Percentiles rank a stretch among this genome's conserved stretches.
These are phyloP conservation scores for Anolis apletophallus DNA, from an alignment of 2,797 vertebrate species.

Conservation along the genomic window DNA sequence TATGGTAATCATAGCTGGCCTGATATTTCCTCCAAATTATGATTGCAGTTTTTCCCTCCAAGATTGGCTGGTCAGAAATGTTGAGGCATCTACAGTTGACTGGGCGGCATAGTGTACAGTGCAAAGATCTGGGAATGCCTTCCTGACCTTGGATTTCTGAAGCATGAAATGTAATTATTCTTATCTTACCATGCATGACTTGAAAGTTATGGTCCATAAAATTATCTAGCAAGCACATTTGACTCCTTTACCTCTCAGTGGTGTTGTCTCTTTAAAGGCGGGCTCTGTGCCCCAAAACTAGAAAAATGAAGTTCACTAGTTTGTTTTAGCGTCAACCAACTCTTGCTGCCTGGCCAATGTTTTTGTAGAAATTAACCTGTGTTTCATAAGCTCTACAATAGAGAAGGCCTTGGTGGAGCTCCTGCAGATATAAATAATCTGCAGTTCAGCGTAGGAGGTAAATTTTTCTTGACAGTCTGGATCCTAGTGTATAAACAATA, in stretches of 20 bases:
- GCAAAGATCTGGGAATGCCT: slow-evolving; percentile 17
- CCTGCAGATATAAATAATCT: background rate
- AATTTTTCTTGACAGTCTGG: background rate
- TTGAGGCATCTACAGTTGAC: background rate
- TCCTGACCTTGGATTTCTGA: slow-evolving; percentile 39
- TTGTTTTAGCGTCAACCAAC: background rate
- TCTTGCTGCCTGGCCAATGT: background rate
- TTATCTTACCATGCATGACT: slow-evolving; percentile 31
- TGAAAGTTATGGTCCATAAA: slow-evolving; percentile 39
- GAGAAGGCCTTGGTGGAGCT: background rate
- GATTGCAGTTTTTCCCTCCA: background rate
- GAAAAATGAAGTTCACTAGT: background rate
- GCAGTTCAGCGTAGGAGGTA: background rate
- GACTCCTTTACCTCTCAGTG: slow-evolving; percentile 22
- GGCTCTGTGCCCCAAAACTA: background rate
- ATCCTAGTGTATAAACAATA: background rate
- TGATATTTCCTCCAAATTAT: background rate
- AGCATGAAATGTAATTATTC: slow-evolving; percentile 43
- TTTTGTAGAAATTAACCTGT: background rate
- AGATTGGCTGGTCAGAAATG: background rate
- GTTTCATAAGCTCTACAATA: background rate
- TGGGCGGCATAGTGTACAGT: background rate
- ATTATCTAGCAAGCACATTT: slow-evolving; percentile 22
- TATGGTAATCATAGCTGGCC: too few relatives aligned
- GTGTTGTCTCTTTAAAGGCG: slow-evolving; percentile 10